phyloP scores from a whole-genome alignment of 1,140 invertebrate genomes.

The Apis cerana region DNA sequence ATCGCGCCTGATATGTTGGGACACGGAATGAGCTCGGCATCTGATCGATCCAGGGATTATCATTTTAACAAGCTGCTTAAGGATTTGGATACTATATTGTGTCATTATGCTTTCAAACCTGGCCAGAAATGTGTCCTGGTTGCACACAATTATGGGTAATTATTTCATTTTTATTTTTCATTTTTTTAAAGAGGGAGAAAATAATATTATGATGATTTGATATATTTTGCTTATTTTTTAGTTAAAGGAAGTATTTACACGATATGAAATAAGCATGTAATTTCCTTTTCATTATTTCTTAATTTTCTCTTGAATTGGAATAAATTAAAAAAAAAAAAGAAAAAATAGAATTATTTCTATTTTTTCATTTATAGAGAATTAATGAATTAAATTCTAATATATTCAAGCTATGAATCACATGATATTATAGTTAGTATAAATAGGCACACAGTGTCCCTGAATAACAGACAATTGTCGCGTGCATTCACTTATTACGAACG shows the following conservation, averaged over 20 bases:
- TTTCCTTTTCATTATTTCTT: too few species aligned
- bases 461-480: constrained; percentile 11
- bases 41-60: constrained; percentile 83
- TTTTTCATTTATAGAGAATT: too few species aligned
- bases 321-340: neutral
- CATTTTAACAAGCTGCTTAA: constrained; percentile 85
- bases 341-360: too few species aligned
- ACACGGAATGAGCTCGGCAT: constrained; percentile 87
- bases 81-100: constrained; percentile 85
- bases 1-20: constrained; percentile 88
- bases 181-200: too few species aligned
- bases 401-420: neutral
- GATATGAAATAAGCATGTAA: too few species aligned
- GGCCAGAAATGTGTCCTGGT: constrained; percentile 78
- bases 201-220: too few species aligned
- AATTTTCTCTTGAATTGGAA: too few species aligned
- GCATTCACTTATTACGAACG: neutral
- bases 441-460: neutral
- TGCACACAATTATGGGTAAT: constrained; percentile 80
- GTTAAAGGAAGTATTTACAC: too few species aligned
- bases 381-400: neutral
- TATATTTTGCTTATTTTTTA: too few species aligned
- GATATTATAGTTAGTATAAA: neutral
- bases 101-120: constrained; percentile 81
- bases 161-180: neutral